Conservation (phyloP, 1,140 invertebrate species). For the Pararge aegeria region DNA sequence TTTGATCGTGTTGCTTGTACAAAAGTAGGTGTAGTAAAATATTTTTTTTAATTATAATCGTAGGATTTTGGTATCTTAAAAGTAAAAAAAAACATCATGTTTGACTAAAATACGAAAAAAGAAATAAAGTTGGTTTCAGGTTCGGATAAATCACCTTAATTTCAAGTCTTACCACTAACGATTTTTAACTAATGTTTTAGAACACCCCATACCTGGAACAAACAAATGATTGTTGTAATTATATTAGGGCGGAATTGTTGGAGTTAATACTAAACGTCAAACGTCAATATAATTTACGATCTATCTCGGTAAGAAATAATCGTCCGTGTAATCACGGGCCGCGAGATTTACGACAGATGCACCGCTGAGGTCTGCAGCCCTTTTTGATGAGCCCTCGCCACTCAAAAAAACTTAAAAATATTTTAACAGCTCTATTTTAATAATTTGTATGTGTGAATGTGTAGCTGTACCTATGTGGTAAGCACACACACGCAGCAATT, state of each 20-base stretch:
- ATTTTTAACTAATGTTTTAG: not conserved
- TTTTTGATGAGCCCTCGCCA: not conserved
- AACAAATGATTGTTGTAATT: not conserved
- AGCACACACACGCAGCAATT: too few species aligned
- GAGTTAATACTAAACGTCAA: not conserved
- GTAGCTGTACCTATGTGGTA: too few species aligned
- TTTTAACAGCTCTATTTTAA: not conserved
- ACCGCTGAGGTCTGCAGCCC: constrained; percentile 1
- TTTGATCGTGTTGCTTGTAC: too few species aligned
- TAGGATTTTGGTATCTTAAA: too few species aligned
- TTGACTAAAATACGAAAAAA: too few species aligned
- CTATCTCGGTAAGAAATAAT: constrained; percentile 15
- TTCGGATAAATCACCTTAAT: too few species aligned
- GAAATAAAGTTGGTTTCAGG: too few species aligned
- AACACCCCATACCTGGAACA: constrained; percentile 1
- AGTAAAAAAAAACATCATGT: too few species aligned
- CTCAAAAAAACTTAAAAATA: not conserved
- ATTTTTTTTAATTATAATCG: too few species aligned
- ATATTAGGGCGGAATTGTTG: not conserved
- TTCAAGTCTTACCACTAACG: too few species aligned
- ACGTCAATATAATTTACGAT: constrained; percentile 22
- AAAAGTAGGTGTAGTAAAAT: too few species aligned
- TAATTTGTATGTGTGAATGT: not conserved
- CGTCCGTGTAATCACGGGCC: constrained; percentile 3
- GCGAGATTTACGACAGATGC: constrained; percentile 12